Base-by-base conservation (phyloP, 2,888 invertebrate species). In the Diadegma fenestrale region DNA sequence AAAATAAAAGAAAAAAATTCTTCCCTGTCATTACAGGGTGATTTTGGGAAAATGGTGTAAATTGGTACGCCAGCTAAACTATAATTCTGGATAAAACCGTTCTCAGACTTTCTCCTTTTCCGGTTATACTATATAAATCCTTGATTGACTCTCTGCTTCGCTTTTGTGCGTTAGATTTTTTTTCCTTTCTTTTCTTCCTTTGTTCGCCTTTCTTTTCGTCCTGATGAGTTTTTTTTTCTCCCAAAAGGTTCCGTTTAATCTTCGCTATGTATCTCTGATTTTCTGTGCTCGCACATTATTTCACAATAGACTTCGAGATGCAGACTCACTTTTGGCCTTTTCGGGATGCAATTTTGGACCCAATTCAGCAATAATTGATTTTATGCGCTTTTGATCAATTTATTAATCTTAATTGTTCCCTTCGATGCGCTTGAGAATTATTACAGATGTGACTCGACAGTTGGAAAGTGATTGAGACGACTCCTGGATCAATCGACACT, bases 31-130 rank as follows among this genome's bases (percentile, higher is more conserved):
- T 88, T 88, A 87, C 73, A 45, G 72, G 66, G 71, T 80, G 82
- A 84, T 85, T 87, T 86, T 83, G 64, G 86, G 84, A 78, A 86
- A 87, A 87, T 84, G 72, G 84, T 85, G 87, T 88, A 85, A 85
- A 85, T 85, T 85, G 80, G 63, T 79, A 51, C 48, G 66, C 51
- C 33, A 72, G 82, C 79, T 41, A 80, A 71, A 76, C 79, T 79
- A 64, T 68, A 75, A 54, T 68, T 26, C 43, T 58, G 26, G 54
- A 73, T 71, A 63, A 61, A 81, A 64, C 43, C 48, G 61, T 75
- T 69, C 72, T 41, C 4, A 30, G 72, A 78, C 37, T 63, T 63
- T 75, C 73, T 63, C 63, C 45, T 78, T 80, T 69, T 85, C 64
- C 81, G 66, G 73, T 30, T 69, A 51, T 43, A 58, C 72, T 19